Evolutionary conservation across 2,888 invertebrate genomes (phyloP), one percentile per base, ranked within the genome.

Genomic region (Agriopis leucophaearia): DNA sequence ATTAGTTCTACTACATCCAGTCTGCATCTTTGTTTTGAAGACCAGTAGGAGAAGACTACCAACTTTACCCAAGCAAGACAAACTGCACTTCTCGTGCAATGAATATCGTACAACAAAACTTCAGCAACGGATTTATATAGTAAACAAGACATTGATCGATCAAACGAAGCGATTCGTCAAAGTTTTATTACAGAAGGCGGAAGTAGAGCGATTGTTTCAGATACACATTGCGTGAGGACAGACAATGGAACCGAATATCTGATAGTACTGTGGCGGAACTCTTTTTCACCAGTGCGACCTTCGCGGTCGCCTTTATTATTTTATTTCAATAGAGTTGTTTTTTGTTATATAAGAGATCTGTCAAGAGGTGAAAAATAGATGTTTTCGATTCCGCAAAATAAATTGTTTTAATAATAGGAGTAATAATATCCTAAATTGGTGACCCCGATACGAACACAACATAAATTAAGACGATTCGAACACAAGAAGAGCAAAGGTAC

Each of bases 71-170:
- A 2, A 44, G n/a, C 9, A 10, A 8, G 16, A 36, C n/a, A 52
- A 38, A 52, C 9, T 36, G n/a, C 18, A 15, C 7, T n/a, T 36
- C 8, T 38, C 12, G 18, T 55, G 8, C n/a, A 52, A 54, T 10
- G 6, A 27, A 27, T 35, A 18, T 55, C 9, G 36, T 8, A 56
- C 15, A 35, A 1, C 27, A 50, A 51, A 58, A 42, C n/a, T 40
- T 52, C 44, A 13, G 27, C 8, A 27, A 36, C 8, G 38, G 15
- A 40, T 12, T 12, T 13, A 16, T 44, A 66, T 52, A 35, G 48
- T 42, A 61, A 70, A 71, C 71, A 71, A 62, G 67, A 61, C 70
- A 62, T 48, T 45, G 51, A 76, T 76, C 65, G 74, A 76, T 74
- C 71, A 71, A 76, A 76, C 74, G 59, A 66, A 60, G 65, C 38